A percentile compares a stretch with the other conserved stretches of the same genome.
Conservation (phyloP, 2,797 vertebrate genomes). For the Parauchenoglanis punctatus region DNA sequence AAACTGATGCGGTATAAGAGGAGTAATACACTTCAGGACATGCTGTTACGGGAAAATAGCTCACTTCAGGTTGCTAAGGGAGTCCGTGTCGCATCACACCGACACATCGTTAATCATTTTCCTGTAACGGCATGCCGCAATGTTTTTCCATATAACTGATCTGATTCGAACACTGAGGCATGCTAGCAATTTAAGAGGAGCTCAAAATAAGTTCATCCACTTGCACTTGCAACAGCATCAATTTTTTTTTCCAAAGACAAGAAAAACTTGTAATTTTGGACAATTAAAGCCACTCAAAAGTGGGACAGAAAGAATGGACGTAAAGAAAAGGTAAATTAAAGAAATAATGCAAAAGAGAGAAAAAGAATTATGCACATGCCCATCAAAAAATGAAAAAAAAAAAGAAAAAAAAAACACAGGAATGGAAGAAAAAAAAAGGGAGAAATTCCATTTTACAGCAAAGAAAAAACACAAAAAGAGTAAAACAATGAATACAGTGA, state of each 20-base stretch:
- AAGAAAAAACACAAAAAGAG: not conserved
- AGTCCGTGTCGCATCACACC: not conserved
- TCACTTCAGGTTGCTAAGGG: too few species aligned
- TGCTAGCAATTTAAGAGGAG: not conserved
- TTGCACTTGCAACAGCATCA: not conserved
- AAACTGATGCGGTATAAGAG: not conserved
- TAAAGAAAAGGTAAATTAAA: too few species aligned
- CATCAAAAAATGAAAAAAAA: not conserved
- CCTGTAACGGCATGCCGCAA: not conserved
- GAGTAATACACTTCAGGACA: not conserved
- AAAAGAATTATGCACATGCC: too few species aligned
- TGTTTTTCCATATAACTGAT: not conserved
- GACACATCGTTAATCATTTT: not conserved
- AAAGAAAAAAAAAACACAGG: too few species aligned
- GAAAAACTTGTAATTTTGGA: not conserved
- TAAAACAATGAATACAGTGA: not conserved
- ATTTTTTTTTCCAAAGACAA: not conserved
- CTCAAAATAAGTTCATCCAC: not conserved
- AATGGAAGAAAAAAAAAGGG: too few species aligned
- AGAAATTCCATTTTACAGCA: not conserved
- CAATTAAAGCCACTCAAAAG: not conserved
- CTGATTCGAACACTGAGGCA: not conserved
- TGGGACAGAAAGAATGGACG: not conserved
- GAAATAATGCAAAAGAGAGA: too few species aligned
- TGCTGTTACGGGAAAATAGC: not conserved